Percentiles rank a stretch among this genome's conserved stretches.
These are phyloP conservation scores for Ochotona princeps DNA, from an alignment of 2,113 vertebrate species.

Conservation along the genomic window DNA sequence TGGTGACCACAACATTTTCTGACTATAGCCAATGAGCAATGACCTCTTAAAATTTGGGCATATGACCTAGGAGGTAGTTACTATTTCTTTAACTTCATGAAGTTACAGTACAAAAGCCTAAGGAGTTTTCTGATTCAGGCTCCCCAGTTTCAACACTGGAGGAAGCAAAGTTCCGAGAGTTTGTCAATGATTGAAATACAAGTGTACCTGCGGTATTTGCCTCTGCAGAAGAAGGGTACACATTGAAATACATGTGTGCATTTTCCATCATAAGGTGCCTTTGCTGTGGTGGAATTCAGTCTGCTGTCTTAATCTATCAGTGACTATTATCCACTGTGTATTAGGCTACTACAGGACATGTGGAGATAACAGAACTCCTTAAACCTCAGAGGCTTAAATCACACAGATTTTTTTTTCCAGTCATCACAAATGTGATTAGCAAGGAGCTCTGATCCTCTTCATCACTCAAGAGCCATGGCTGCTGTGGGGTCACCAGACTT, in stretches of 20 bases:
- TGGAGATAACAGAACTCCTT: neutral
- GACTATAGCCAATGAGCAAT: neutral
- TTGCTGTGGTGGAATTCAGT: neutral
- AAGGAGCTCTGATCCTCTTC: neutral
- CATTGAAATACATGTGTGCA: no score
- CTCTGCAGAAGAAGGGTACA: no score
- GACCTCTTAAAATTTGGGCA: constrained; percentile 33
- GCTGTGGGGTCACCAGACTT: no score
- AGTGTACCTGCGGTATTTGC: neutral
- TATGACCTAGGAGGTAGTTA: neutral
- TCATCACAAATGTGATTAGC: neutral
- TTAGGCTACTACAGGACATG: neutral
- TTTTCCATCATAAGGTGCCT: neutral
- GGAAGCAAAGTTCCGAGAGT: neutral
- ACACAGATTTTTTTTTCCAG: neutral
- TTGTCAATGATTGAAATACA: neutral
- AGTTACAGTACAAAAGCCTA: neutral
- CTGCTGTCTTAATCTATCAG: neutral
- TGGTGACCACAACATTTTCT: constrained; percentile 29
- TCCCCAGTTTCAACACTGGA: neutral
- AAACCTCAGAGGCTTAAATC: neutral
- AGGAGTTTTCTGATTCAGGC: neutral
- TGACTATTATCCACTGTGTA: neutral
- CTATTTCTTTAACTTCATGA: neutral
- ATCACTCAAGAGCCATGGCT: neutral